Evolutionary conservation across 2,113 vertebrate genomes (phyloP).

Genomic region (Pogona vitticeps): DNA sequence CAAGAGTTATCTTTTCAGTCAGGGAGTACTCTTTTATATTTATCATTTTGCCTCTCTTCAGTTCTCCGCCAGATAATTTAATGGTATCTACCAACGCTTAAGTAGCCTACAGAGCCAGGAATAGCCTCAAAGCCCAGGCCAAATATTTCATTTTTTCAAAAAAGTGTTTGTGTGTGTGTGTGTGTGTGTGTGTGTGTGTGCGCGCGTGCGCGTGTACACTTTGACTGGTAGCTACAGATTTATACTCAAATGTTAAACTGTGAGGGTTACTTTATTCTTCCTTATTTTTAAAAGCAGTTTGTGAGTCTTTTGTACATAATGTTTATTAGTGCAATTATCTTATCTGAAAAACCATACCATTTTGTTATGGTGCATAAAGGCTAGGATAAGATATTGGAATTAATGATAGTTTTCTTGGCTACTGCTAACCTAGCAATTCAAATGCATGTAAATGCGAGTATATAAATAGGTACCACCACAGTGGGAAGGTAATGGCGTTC

Average conservation of each 20-base stretch:
- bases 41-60: neutral
- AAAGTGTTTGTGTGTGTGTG: too few species aligned
- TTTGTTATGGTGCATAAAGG: neutral
- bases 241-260: neutral
- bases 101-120: neutral
- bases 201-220: too few species aligned
- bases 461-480: too few species aligned
- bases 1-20: neutral
- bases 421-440: neutral
- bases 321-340: conserved; percentile 20
- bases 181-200: too few species aligned
- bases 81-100: neutral
- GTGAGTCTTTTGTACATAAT: neutral
- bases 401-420: neutral
- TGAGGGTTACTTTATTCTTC: neutral
- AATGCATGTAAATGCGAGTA: too few species aligned
- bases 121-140: too few species aligned
- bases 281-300: neutral
- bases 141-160: too few species aligned
- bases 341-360: neutral
- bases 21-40: neutral
- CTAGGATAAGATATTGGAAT: neutral
- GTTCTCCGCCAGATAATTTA: neutral
- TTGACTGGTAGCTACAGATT: neutral
- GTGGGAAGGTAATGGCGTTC: too few species aligned